These are phyloP conservation scores for Aphelenchoides fujianensis DNA, from an alignment of 1,140 invertebrate species.

Conservation along the genomic window DNA sequence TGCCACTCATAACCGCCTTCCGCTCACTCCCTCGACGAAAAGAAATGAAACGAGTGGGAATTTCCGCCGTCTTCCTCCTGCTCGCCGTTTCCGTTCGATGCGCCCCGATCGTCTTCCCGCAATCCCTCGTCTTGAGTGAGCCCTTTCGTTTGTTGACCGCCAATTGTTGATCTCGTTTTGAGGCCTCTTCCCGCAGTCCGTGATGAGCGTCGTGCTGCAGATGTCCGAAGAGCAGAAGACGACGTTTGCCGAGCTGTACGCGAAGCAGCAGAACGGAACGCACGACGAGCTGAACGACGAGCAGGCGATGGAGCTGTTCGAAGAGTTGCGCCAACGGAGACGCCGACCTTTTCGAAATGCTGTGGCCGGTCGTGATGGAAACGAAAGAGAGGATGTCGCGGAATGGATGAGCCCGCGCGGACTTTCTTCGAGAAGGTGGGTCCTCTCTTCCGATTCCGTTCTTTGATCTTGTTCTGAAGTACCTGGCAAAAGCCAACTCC, in stretches of 20 bases:
- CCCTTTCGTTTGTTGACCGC: background rate
- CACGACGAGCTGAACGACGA: background rate
- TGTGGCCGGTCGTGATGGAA: background rate
- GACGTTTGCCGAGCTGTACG: background rate
- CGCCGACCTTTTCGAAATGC: background rate
- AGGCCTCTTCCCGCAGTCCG: background rate
- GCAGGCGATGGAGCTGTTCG: background rate
- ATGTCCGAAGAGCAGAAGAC: background rate
- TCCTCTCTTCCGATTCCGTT: background rate
- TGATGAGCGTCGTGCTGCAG: background rate
- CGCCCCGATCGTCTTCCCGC: background rate
- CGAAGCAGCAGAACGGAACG: background rate
- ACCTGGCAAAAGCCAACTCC: background rate
- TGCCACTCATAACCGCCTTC: too few relatives aligned
- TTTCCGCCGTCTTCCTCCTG: too few relatives aligned
- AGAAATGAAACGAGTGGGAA: too few relatives aligned
- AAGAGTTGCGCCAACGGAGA: background rate
- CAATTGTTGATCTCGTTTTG: background rate
- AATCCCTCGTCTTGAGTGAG: background rate
- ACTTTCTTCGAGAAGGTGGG: background rate
- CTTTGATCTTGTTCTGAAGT: too few relatives aligned
- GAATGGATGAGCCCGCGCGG: background rate
- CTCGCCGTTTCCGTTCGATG: too few relatives aligned
- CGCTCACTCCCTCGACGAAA: too few relatives aligned
- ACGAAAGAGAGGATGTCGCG: background rate